A percentile compares a stretch with the other conserved stretches of the same genome.
Conservation (phyloP, 2,888 invertebrate species). For the Pocota personata region DNA sequence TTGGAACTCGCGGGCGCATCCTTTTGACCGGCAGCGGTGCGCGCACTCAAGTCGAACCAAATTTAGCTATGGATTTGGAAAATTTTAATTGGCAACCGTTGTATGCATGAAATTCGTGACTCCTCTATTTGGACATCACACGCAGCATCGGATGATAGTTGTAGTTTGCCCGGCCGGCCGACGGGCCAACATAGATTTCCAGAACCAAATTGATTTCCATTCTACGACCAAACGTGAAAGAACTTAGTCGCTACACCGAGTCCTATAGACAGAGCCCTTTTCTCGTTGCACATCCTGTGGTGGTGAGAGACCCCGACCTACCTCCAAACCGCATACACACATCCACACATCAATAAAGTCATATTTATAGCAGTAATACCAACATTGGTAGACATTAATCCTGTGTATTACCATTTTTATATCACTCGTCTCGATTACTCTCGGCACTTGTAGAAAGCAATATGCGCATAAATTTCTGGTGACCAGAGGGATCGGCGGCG, state of each 20-base stretch:
- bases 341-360: slow-evolving; percentile 69
- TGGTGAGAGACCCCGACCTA: not conserved
- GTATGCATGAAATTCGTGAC: slow-evolving; percentile 72
- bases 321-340: slow-evolving; percentile 38
- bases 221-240: slow-evolving; percentile 51
- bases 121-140: slow-evolving; percentile 62
- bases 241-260: slow-evolving; percentile 1
- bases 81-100: slow-evolving; percentile 71
- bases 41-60: slow-evolving; percentile 23
- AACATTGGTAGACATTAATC: slow-evolving; percentile 70
- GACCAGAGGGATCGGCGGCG: not conserved
- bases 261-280: too few species aligned
- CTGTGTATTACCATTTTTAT: slow-evolving; percentile 72
- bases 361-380: slow-evolving; percentile 70
- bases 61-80: slow-evolving; percentile 60
- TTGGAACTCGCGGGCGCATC: slow-evolving; percentile 8
- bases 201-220: slow-evolving; percentile 29
- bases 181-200: not conserved
- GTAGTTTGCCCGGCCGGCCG: too few species aligned
- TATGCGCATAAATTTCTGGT: slow-evolving; percentile 71
- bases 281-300: slow-evolving; percentile 58
- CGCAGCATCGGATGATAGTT: slow-evolving; percentile 60
- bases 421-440: slow-evolving; percentile 72
- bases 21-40: not conserved
- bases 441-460: slow-evolving; percentile 70